Evolutionary conservation across 2,888 invertebrate species (phyloP), one percentile per base, ranked within the genome.

Genomic region (Tanytarsus gracilentus): DNA sequence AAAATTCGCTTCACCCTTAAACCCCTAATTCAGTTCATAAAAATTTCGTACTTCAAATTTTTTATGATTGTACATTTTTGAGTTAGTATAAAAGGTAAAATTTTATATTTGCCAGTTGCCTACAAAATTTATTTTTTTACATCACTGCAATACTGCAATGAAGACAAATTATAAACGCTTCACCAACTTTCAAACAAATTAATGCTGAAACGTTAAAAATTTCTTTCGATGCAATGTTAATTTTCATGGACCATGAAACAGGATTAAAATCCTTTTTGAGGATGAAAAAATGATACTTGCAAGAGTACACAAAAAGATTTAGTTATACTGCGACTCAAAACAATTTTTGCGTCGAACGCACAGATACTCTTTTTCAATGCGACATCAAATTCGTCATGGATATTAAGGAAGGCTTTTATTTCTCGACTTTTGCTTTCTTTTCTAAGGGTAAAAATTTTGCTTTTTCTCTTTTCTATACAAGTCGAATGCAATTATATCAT

Each of bases 341-440:
- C n/a, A n/a, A n/a, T n/a, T n/a, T n/a, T n/a, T n/a, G n/a, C n/a
- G n/a, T n/a, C n/a, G 53, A 53, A 53, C 55, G 27, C 55, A 55
- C 55, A n/a, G n/a, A n/a, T n/a, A n/a, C n/a, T n/a, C n/a, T 40
- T 55, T 55, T 25, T 39, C 27, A 18, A 39, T 55, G 40, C 55
- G 55, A 40, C 55, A 55, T 33, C 26, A 39, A 55, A 55, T 55
- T 55, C 16, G 55, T 55, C 40, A 55, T 16, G 55, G 55, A 40
- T 40, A 55, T 55, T 55, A 55, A 26, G 44, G 40, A 49, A 49
- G 26, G 26, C 11, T 27, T 55, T 27, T n/a, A 44, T 44, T 44
- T 18, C 44, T 11, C 14, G n/a, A 14, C 14, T 36, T 36, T 36
- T 36, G 14, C 36, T 36, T 36, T 30, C n/a, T 30, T 36, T 36